These are phyloP conservation scores for Musca vetustissima DNA, from an alignment of 1,140 invertebrate genomes.

Conservation along the genomic window DNA sequence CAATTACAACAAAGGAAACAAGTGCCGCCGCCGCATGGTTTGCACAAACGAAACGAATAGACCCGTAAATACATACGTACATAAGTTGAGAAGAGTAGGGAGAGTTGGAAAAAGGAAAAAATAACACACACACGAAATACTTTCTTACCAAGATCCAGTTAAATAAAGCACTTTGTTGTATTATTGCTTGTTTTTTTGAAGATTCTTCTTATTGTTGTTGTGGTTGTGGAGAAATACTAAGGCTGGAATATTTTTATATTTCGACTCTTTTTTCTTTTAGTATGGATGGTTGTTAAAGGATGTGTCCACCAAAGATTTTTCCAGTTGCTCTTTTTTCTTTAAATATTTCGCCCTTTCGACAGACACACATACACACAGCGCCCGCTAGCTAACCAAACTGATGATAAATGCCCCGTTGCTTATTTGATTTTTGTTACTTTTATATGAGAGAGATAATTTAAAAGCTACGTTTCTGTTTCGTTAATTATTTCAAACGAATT, in stretches of 20 bases:
- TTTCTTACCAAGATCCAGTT: slow-evolving; percentile 14
- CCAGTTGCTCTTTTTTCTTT: too few species aligned
- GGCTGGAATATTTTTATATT: slow-evolving; percentile 8
- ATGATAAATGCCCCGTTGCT: too few species aligned
- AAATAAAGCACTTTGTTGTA: slow-evolving; percentile 18
- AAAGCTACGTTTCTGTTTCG: slow-evolving; percentile 11
- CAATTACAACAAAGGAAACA: slow-evolving; percentile 8
- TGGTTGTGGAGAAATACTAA: slow-evolving; percentile 11
- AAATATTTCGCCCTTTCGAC: too few species aligned
- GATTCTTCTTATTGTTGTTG: slow-evolving; percentile 6
- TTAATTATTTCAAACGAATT: slow-evolving; percentile 19
- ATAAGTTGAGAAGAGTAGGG: too few species aligned
- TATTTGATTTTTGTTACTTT: neutral
- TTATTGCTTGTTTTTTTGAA: slow-evolving; percentile 3
- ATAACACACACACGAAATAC: neutral
- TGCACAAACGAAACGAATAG: neutral
- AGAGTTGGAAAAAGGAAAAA: neutral
- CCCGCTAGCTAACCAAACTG: too few species aligned
- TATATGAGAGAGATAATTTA: slow-evolving; percentile 1
- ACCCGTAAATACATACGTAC: neutral
- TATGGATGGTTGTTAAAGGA: neutral
- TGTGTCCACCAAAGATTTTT: slow-evolving; percentile 8
- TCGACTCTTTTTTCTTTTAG: too few species aligned
- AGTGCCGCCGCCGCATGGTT: slow-evolving; percentile 14
- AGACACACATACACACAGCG: too few species aligned